These are phyloP conservation scores for Osedax frankpressi DNA, from an alignment of 2,888 invertebrate species.

Conservation along the genomic window DNA sequence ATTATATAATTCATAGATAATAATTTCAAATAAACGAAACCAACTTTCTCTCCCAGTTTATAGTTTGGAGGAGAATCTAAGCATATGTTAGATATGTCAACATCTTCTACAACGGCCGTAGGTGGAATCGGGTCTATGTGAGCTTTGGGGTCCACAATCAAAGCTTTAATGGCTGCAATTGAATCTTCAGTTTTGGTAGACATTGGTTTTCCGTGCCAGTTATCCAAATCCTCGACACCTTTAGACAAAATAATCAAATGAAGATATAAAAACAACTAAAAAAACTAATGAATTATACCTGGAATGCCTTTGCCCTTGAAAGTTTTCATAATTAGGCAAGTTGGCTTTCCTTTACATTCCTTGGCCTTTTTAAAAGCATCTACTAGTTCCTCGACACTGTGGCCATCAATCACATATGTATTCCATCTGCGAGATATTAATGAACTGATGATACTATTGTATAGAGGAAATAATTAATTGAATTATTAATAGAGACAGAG, in stretches of 20 bases:
- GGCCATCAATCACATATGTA: slow-evolving; percentile 73
- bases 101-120: slow-evolving; percentile 57
- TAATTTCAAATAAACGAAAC: not conserved
- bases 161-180: slow-evolving; percentile 47
- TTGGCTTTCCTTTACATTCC: slow-evolving; percentile 65
- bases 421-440: slow-evolving; percentile 38
- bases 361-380: slow-evolving; percentile 64
- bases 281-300: slow-evolving; percentile 33
- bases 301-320: slow-evolving; percentile 67
- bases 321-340: slow-evolving; percentile 86
- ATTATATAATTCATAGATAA: not conserved
- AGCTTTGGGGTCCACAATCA: slow-evolving; percentile 59
- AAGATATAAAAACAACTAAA: too few species aligned
- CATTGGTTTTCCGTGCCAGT: slow-evolving; percentile 96
- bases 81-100: slow-evolving; percentile 60
- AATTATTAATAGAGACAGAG: too few species aligned
- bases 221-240: slow-evolving; percentile 77
- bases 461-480: too few species aligned
- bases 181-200: slow-evolving; percentile 66
- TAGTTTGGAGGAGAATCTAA: slow-evolving; percentile 72
- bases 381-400: slow-evolving; percentile 56
- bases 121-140: slow-evolving; percentile 57
- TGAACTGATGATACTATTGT: too few species aligned
- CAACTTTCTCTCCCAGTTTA: slow-evolving; percentile 51
- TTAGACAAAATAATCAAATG: too few species aligned